Evolutionary conservation across 2,888 invertebrate species (phyloP).

Genomic region (Epistrophella euchroma): DNA sequence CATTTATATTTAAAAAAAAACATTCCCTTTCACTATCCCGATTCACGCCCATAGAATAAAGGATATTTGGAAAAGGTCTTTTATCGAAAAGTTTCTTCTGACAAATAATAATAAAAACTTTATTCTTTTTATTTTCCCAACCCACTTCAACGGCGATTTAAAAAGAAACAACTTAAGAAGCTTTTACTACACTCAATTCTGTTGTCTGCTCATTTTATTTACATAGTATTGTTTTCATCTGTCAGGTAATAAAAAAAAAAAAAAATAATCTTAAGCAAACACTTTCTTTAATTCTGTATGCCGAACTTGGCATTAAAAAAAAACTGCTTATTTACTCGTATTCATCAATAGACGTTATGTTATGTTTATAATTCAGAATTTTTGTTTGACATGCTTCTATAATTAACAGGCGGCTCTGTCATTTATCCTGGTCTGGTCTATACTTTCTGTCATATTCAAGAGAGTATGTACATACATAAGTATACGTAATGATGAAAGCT

Average conservation of each 20-base stretch:
- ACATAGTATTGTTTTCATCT: no score
- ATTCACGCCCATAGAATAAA: neutral
- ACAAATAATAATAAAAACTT: neutral
- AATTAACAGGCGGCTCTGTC: constrained; percentile 6
- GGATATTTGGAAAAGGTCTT: neutral
- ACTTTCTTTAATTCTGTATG: no score
- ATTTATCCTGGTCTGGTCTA: constrained; percentile 5
- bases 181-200: neutral
- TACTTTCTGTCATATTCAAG: constrained; percentile 3
- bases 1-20: no score
- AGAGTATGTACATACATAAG: no score
- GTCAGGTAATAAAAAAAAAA: no score
- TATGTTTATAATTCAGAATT: neutral
- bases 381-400: neutral
- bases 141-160: neutral
- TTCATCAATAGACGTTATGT: neutral
- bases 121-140: neutral
- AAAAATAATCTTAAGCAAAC: no score
- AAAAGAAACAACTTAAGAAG: neutral
- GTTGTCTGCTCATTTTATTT: neutral
- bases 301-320: neutral
- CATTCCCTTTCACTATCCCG: neutral
- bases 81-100: neutral
- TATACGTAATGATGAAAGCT: neutral
- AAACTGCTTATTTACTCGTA: neutral